Base-by-base conservation (phyloP, 2,888 invertebrate species). In the Hyposoter dolosus region DNA sequence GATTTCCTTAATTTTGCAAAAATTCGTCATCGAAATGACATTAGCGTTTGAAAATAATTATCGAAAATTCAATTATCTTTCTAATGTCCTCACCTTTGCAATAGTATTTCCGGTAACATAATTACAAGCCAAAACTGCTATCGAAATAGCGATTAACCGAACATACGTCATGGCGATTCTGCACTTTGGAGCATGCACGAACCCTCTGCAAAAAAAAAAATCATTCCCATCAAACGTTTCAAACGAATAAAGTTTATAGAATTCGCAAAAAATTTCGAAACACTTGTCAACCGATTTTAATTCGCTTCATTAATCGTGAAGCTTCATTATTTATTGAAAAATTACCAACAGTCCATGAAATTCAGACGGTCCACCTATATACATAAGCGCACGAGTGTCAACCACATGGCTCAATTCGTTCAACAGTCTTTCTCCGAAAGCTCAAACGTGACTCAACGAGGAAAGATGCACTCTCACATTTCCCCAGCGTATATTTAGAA, bases 1-100 rank as follows among this genome's bases (percentile, higher is more conserved):
- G 15, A 15, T 28, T 60, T 47, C 7, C 6, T 19, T 68, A 1
- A 43, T 19, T 15, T 4, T 3, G 5, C 23, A 12, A 23, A 23
- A 45, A 68, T 1, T 10, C 68, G 9, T 47, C 6, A 47, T 69
- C 23, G 1, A 17, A 69, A 19, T 15, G 1, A 17, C 15, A 45
- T 23, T 45, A 0, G 17, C 12, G 68, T 19, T 45, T 17, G 1
- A 15, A 47, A 28, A 17, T 17, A 32, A 32, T 28, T 17, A 45
- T 63, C 12, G 19, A 50, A 15, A 17, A 50, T 50, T 23, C 12
- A 15, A 5, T 40, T 35, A 12, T 32, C n/a, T 69, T 19, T 17
- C n/a, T 12, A 12, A 43, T 6, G 45, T 12, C n/a, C 63, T 85
- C 82, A 85, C 85, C 85, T 66, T 35, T 66, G 7, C 17, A 23